Evolutionary conservation across 1,140 invertebrate genomes (phyloP), one percentile per base, ranked within the genome.

Genomic region (Halesus radiatus): DNA sequence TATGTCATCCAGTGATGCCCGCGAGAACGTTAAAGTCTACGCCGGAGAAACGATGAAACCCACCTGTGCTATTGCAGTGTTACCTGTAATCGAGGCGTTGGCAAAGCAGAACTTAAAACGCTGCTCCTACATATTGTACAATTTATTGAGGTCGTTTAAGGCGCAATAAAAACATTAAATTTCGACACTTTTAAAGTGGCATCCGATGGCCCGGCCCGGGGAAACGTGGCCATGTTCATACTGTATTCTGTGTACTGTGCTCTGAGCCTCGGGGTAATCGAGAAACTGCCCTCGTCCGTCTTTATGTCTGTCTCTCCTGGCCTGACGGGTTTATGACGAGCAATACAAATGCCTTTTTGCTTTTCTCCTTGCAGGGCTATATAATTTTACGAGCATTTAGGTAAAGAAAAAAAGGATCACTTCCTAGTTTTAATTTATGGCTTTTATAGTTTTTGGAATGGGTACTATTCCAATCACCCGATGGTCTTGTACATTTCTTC

Each of bases 91-190:
- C 26, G 26, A 45, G 37, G 10, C 37, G 37, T 45, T 45, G 37
- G 37, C 20, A 45, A 73, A 79, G 76, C 81, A 52, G 62, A 70
- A 79, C 81, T 53, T 73, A 74, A 82, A 82, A 80, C 56, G 76
- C 70, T 83, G 75, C 81, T 79, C 62, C 76, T 80, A 81, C 82
- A 81, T 83, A 83, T 83, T 83, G 80, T 83, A 81, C 81, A 83
- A 83, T 83, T 83, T 83, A 83, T 83, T 73, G 82, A 64, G 82
- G 80, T 81, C 73, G 82, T 83, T 83, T 79, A 81, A 64, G 75
- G 58, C 37, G 73, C 80, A 79, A 83, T 83, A 83, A 83, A 83
- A 83, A 81, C 82, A 83, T 83, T 83, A 83, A 83, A 83, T 83
- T 83, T 83, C 82, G 82, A 83, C 82, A 83, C 82, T 79, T 81